Evolutionary conservation across 2,888 invertebrate genomes (phyloP).

Genomic region (Heliconius ethilla): DNA sequence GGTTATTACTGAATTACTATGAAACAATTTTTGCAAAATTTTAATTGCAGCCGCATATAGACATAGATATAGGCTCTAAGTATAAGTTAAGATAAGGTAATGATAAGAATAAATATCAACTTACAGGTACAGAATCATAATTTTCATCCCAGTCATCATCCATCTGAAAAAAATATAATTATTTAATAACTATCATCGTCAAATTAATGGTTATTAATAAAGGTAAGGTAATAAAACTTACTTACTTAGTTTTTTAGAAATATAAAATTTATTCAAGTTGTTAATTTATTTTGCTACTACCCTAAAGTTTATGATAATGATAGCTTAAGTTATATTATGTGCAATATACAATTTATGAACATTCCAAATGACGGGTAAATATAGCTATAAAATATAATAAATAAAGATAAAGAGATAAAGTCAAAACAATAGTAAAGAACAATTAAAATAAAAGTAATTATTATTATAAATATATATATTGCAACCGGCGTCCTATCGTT

Average conservation of each 20-base stretch:
- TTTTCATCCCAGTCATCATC: conserved; percentile 83
- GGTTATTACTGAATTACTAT: not conserved
- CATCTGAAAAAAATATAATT: conserved; percentile 59
- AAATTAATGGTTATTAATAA: not conserved
- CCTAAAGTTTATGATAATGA: not conserved
- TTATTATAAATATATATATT: conserved; percentile 10
- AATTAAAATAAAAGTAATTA: not conserved
- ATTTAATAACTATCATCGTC: not conserved
- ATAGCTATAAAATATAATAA: not conserved
- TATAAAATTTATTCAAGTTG: not conserved
- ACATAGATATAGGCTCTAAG: not conserved
- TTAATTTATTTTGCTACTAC: conserved; percentile 9
- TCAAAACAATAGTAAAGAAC: not conserved
- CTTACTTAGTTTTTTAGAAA: too few species aligned
- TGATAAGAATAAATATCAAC: conserved; percentile 45
- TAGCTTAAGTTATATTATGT: not conserved
- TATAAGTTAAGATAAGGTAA: not conserved
- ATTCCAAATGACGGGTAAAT: not conserved
- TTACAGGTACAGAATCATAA: conserved; percentile 64
- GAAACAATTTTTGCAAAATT: not conserved
- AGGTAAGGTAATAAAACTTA: too few species aligned
- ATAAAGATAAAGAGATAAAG: not conserved
- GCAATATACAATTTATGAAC: not conserved
- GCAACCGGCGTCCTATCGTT: conserved; percentile 16
- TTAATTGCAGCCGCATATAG: not conserved